These are phyloP conservation scores for Sebastes vulpes DNA, from an alignment of 2,797 vertebrate species.

Conservation along the genomic window DNA sequence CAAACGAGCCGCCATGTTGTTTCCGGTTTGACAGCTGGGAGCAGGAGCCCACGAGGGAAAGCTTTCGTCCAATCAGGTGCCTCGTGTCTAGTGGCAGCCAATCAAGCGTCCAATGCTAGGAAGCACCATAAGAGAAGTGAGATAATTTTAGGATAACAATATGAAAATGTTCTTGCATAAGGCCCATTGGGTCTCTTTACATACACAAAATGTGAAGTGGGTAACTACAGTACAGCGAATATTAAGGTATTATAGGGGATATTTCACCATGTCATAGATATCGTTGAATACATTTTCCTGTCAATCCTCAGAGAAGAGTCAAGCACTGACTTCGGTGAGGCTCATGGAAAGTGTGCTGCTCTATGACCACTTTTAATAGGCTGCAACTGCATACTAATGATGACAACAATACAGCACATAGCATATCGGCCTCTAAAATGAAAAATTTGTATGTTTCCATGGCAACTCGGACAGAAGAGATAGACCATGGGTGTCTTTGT, in stretches of 20 bases:
- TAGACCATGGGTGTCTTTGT: not conserved
- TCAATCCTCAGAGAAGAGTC: not conserved
- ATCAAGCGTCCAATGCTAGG: no score
- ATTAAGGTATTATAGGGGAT: not conserved
- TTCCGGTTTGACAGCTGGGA: no score
- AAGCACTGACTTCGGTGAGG: not conserved
- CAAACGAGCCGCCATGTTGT: no score
- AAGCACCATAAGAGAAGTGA: not conserved
- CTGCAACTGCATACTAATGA: slow-evolving; percentile 3
- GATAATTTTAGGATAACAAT: not conserved
- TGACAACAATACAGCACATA: slow-evolving; percentile 18
- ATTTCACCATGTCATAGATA: not conserved
- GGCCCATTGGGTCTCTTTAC: not conserved
- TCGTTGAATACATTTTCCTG: not conserved
- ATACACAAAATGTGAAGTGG: not conserved
- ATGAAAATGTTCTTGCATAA: not conserved
- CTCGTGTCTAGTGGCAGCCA: no score
- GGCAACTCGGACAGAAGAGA: slow-evolving; percentile 26
- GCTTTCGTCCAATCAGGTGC: no score
- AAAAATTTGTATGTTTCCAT: slow-evolving; percentile 48
- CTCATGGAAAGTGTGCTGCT: not conserved
- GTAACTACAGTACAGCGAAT: not conserved
- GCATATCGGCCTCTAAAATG: not conserved
- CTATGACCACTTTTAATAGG: slow-evolving; percentile 1
- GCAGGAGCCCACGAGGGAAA: no score